Evolutionary conservation across 2,113 vertebrate species (phyloP), one percentile per base, ranked within the genome.

Genomic region (Trogon surrucura): DNA sequence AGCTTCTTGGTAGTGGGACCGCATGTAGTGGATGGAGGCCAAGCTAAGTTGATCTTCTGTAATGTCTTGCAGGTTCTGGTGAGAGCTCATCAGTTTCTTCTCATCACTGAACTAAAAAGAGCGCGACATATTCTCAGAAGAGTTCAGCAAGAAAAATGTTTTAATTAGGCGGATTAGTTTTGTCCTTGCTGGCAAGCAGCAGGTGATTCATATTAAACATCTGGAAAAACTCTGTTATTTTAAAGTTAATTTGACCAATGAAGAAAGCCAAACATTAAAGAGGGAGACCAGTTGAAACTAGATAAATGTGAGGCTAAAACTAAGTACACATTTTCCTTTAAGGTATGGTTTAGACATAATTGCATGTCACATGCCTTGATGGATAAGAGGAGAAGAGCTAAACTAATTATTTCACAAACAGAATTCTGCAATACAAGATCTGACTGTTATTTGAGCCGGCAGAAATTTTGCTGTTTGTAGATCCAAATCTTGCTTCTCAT

Each of bases 1-100:
- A 21, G 99, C 99, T 96, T 99, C 99, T 95, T 99, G 99, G 96
- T 99, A 99, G 96, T 99, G 99, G 30, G 99, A 99, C 25, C 99
- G 98, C 99, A 99, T 99, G 92, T 99, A 99, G 94, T 99, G 99
- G 87, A 99, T 99, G 38, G 99, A 99, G 26, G 99, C 99, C 96
- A 99, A 97, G 95, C 99, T 99, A 57, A 99, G 98, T 80, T 99
- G 99, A 96, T 99, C 99, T 96, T 99, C 99, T 3, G 99, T 99
- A 88, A 99, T 98, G 58, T 99, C 99, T 97, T 99, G 98, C 93
- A 99, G 98, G 96, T 99, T 99, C 94, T 99, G 99, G 95, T 99
- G 99, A 96, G 99, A 99, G 84, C 98, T 98, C 99, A 99, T 99
- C 94, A 99, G 96, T 95, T 98, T 99, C 98, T 99, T 99, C 95